phyloP scores from a whole-genome alignment of 2,113 vertebrate genomes.

The Globicephala melas region DNA sequence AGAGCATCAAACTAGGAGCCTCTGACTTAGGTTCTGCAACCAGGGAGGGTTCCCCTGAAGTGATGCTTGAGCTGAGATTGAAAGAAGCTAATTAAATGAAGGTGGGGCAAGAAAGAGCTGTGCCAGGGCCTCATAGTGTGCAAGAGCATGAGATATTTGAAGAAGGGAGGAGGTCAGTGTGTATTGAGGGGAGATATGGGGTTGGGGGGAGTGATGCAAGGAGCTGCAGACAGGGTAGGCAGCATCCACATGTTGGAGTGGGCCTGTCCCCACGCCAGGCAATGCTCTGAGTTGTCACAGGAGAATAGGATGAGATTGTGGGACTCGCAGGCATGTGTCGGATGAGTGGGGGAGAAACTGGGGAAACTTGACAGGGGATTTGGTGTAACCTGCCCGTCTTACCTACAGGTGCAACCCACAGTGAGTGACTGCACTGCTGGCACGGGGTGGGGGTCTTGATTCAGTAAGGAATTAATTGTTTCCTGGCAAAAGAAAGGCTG shows the following conservation, averaged over 20 bases:
- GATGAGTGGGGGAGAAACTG: not conserved
- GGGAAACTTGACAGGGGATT: not conserved
- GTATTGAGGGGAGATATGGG: not conserved
- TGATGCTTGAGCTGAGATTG: not conserved
- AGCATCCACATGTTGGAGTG: not conserved
- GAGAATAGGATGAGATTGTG: not conserved
- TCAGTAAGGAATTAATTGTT: not conserved
- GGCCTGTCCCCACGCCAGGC: fast-evolving
- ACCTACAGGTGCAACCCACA: not conserved
- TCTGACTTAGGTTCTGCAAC: not conserved
- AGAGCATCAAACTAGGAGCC: not conserved
- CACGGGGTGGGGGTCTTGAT: not conserved
- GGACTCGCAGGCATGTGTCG: fast-evolving
- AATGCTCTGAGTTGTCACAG: not conserved
- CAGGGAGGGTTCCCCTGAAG: not conserved
- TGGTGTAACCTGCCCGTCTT: not conserved
- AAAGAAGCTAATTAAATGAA: not conserved
- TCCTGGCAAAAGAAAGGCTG: not conserved
- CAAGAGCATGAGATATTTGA: not conserved
- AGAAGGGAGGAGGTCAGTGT: not conserved
- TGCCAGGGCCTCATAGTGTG: not conserved
- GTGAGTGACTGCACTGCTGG: not conserved
- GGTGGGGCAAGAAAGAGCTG: not conserved
- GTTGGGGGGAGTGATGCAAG: not conserved
- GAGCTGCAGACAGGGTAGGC: not conserved